A percentile compares a stretch with the other conserved stretches of the same genome.
Evolutionary conservation across 2,797 vertebrate species (phyloP).

Genomic region (Sebastes umbrosus): DNA sequence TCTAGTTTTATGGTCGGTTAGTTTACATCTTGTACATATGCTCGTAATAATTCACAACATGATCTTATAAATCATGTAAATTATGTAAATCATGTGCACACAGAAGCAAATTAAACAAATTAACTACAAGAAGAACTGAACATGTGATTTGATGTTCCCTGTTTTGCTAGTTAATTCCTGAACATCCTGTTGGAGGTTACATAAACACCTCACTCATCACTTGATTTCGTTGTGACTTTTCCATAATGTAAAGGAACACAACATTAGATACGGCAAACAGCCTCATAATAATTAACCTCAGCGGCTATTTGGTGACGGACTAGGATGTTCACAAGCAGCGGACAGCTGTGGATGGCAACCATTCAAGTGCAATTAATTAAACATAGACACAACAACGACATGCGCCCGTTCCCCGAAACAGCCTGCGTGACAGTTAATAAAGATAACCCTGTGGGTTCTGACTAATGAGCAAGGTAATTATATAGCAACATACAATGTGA

Average conservation of each 20-base stretch:
- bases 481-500: constrained; percentile 46
- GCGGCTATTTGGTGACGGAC: neutral
- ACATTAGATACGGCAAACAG: neutral
- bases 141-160: neutral
- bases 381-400: constrained; percentile 11
- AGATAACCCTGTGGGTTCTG: constrained; percentile 49
- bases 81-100: neutral
- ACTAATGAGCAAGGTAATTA: constrained; percentile 60
- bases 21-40: neutral
- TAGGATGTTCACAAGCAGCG: neutral
- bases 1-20: neutral
- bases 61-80: neutral
- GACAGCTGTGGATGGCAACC: neutral
- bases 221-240: neutral
- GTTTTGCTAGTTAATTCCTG: neutral
- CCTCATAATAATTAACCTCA: neutral
- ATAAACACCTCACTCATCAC: neutral
- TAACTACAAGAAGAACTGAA: neutral
- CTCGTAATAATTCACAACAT: neutral
- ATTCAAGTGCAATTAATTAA: constrained; percentile 50
- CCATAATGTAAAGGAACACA: neutral
- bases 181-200: neutral
- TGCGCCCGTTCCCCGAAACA: neutral
- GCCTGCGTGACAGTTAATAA: constrained; percentile 35
- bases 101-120: neutral